A percentile compares a stretch with the other conserved stretches of the same genome.
Conservation (phyloP, 2,888 invertebrate genomes). For the Athripsodes cinereus region DNA sequence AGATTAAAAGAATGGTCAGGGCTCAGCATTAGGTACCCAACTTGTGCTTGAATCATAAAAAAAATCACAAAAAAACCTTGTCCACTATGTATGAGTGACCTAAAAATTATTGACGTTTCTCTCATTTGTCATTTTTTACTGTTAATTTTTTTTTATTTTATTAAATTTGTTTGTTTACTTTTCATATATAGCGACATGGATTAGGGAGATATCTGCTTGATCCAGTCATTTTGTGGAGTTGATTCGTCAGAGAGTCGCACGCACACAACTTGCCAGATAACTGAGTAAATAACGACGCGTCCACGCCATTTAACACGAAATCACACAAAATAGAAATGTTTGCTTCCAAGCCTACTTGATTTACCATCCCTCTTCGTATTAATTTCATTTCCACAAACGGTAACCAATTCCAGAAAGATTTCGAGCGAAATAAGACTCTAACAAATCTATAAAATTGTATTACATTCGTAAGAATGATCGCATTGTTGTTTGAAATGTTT, state of each 20-base stretch:
- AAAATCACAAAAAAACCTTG: too few species aligned
- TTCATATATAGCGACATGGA: background rate
- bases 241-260: background rate
- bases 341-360: conserved; percentile 17
- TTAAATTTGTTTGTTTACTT: background rate
- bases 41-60: too few species aligned
- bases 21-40: too few species aligned
- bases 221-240: background rate
- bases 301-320: conserved; percentile 25
- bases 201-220: background rate
- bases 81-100: too few species aligned
- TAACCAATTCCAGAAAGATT: background rate
- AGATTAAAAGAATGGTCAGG: too few species aligned
- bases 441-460: background rate
- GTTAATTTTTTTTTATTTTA: too few species aligned
- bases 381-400: background rate
- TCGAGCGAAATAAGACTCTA: background rate
- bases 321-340: conserved; percentile 18
- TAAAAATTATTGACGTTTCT: too few species aligned
- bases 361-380: conserved; percentile 4
- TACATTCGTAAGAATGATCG: background rate
- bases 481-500: background rate
- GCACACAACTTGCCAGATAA: conserved; percentile 12
- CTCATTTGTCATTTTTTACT: too few species aligned
- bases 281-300: conserved; percentile 24